Conservation (phyloP, 2,113 vertebrate genomes). For the Hydropotes inermis region DNA sequence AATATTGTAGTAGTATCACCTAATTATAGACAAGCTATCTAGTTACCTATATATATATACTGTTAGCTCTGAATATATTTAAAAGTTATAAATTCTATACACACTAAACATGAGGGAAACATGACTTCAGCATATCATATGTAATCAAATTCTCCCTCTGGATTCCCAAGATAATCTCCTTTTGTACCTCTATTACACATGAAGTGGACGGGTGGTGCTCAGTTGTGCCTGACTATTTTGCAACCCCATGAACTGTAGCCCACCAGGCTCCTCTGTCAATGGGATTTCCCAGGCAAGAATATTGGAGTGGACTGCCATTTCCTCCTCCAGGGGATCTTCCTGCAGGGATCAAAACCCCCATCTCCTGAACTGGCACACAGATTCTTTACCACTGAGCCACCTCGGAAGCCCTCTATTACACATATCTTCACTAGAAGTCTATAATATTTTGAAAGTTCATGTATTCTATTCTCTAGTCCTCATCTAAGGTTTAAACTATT, state of each 20-base stretch:
- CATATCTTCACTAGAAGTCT: not conserved
- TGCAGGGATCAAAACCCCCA: not conserved
- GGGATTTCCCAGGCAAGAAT: not conserved
- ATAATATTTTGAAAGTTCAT: not conserved
- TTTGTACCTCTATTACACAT: not conserved
- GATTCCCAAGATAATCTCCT: not conserved
- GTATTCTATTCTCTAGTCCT: not conserved
- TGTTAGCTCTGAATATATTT: not conserved
- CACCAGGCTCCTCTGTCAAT: not conserved
- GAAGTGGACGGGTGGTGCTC: not conserved
- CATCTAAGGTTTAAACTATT: not conserved
- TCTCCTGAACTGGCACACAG: not conserved
- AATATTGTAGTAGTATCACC: not conserved
- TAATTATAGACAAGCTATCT: not conserved
- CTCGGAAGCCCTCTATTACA: not conserved
- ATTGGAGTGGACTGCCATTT: not conserved
- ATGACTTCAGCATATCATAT: not conserved
- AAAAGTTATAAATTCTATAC: not conserved
- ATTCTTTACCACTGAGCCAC: not conserved
- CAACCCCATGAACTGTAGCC: not conserved
- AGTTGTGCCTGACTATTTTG: not conserved
- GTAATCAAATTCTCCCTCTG: not conserved
- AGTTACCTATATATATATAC: not conserved
- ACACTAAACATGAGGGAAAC: not conserved
- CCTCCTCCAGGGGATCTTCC: not conserved